Conservation (phyloP, 2,888 invertebrate species). For the Diaprepes abbreviatus region DNA sequence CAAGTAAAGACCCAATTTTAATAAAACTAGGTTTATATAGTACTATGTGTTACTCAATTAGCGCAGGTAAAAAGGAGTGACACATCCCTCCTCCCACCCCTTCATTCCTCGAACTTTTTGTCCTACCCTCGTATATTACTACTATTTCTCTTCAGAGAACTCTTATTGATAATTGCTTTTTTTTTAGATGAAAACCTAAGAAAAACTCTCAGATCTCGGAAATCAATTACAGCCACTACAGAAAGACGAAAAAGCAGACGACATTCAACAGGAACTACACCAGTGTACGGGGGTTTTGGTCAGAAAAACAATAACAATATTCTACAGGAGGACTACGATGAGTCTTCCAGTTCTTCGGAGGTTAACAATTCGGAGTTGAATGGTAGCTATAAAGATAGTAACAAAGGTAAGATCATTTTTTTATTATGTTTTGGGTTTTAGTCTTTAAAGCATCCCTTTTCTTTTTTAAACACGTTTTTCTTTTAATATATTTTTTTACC, state of each 20-base stretch:
- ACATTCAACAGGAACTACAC: slow-evolving; percentile 79
- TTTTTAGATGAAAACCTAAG: slow-evolving; percentile 74
- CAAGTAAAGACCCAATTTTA: no score
- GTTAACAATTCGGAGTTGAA: slow-evolving; percentile 71
- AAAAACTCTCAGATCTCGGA: slow-evolving; percentile 80
- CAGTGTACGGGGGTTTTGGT: slow-evolving; percentile 62
- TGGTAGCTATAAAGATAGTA: slow-evolving; percentile 72
- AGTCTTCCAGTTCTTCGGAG: slow-evolving; percentile 74
- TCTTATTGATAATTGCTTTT: no score
- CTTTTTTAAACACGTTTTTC: neutral
- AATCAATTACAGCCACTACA: slow-evolving; percentile 72
- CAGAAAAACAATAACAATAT: slow-evolving; percentile 56
- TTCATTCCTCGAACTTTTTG: no score
- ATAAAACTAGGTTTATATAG: no score
- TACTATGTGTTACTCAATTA: no score
- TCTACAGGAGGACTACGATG: slow-evolving; percentile 68
- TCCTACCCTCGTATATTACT: no score
- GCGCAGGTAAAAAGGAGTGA: no score
- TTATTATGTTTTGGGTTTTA: slow-evolving; percentile 24
- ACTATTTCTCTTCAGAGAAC: no score
- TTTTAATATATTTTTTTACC: neutral
- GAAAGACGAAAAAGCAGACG: slow-evolving; percentile 85
- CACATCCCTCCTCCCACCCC: no score
- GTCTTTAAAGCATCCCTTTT: neutral
- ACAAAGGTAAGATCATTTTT: slow-evolving; percentile 67